These are phyloP conservation scores for Asteroscopus sphinx DNA, from an alignment of 2,888 invertebrate species.

Conservation along the genomic window DNA sequence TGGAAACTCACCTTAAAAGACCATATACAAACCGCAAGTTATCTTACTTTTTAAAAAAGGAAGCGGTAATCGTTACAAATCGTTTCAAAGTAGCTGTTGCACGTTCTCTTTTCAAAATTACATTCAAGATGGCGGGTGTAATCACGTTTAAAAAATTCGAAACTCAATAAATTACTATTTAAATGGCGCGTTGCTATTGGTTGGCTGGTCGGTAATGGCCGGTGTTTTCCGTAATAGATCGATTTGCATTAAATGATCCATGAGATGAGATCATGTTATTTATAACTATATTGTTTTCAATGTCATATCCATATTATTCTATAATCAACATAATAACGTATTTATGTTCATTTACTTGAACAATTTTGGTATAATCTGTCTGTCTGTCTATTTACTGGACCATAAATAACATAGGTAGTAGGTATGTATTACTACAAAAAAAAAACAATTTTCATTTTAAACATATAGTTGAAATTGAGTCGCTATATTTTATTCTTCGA, in stretches of 20 bases:
- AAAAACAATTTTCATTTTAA: conserved; percentile 40
- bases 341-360: conserved; percentile 69
- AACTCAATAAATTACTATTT: conserved; percentile 84
- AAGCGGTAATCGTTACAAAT: conserved; percentile 69
- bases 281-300: conserved; percentile 76
- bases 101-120: conserved; percentile 80
- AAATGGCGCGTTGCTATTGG: conserved; percentile 78
- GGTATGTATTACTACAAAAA: conserved; percentile 22
- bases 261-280: conserved; percentile 82
- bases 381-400: conserved; percentile 48
- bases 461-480: conserved; percentile 38
- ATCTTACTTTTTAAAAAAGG: conserved; percentile 67
- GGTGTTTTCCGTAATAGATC: conserved; percentile 81
- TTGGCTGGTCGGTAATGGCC: conserved; percentile 74
- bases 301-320: conserved; percentile 68
- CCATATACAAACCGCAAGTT: conserved; percentile 65
- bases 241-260: conserved; percentile 87
- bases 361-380: conserved; percentile 55
- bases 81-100: conserved; percentile 75
- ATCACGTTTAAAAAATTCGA: conserved; percentile 83
- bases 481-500: too few species aligned
- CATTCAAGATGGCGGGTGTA: conserved; percentile 79
- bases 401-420: conserved; percentile 42
- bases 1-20: conserved; percentile 64
- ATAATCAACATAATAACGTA: conserved; percentile 65